These are phyloP conservation scores for Drosophila buzzatii DNA, from an alignment of 2,888 invertebrate species.

Conservation along the genomic window DNA sequence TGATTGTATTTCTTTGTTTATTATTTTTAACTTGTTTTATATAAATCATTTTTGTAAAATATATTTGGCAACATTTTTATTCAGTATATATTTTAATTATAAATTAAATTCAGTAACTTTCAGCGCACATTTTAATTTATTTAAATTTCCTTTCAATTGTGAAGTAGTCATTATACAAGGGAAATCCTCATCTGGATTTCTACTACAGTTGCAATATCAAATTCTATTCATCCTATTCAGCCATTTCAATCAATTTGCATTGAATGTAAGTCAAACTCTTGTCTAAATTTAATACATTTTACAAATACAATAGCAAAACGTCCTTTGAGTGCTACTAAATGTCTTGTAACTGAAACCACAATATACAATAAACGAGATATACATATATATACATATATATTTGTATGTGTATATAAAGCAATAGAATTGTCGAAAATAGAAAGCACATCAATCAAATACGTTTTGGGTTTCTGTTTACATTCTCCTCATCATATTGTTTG, in stretches of 20 bases:
- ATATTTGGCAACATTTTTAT: no score
- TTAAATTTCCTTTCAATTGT: neutral
- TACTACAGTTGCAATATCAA: neutral
- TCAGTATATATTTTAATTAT: neutral
- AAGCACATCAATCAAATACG: constrained; percentile 70
- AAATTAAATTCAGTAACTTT: neutral
- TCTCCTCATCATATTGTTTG: constrained; percentile 41
- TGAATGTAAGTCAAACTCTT: constrained; percentile 14
- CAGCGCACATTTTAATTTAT: neutral
- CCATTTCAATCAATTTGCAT: constrained; percentile 29
- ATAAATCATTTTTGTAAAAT: no score
- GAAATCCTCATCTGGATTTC: neutral
- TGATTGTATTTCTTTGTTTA: no score
- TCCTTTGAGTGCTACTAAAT: constrained; percentile 46
- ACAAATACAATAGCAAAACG: constrained; percentile 42
- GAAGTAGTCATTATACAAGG: neutral
- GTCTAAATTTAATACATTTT: constrained; percentile 31
- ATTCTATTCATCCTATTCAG: neutral
- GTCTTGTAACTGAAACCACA: constrained; percentile 58
- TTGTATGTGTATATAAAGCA: neutral
- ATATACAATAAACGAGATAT: constrained; percentile 3
- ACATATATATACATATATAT: neutral
- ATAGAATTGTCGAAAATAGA: constrained; percentile 34
- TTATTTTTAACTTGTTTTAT: neutral
- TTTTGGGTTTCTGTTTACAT: constrained; percentile 65